Percentiles rank a stretch among this genome's conserved stretches.
These are phyloP conservation scores for Takifugu flavidus DNA, from an alignment of 2,113 vertebrate genomes.

Conservation along the genomic window DNA sequence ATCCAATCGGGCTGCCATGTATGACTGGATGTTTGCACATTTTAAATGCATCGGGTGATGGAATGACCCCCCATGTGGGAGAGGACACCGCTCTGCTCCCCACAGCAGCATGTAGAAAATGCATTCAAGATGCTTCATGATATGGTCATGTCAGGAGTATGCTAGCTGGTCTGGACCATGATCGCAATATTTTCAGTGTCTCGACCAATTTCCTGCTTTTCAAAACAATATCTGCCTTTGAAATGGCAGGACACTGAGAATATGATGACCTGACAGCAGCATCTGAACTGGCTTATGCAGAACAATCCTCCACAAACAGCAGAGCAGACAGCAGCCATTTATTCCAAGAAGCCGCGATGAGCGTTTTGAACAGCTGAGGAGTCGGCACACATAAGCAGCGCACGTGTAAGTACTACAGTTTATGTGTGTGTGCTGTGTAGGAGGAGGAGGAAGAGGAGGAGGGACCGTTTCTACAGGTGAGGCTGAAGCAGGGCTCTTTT, in stretches of 20 bases:
- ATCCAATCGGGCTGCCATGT: conserved; percentile 5
- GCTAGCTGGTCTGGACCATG: conserved; percentile 4
- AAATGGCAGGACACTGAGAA: conserved; percentile 41
- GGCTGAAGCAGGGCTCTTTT: conserved; percentile 30
- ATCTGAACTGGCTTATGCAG: conserved; percentile 29
- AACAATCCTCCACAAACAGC: conserved; percentile 47
- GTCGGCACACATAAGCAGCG: conserved; percentile 11
- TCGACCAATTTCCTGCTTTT: background rate
- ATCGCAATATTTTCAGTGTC: conserved; percentile 52
- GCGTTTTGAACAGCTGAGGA: background rate
- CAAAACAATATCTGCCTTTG: too few species aligned
- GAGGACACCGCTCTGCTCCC: conserved; percentile 26
- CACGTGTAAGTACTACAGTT: background rate
- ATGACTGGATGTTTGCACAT: conserved; percentile 33
- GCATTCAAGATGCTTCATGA: conserved; percentile 37
- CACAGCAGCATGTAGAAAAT: conserved; percentile 51
- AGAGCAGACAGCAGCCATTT: conserved; percentile 19
- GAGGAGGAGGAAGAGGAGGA: conserved; percentile 9
- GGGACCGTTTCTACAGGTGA: conserved; percentile 31
- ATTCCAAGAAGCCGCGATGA: conserved; percentile 2
- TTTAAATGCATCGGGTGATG: conserved; percentile 42
- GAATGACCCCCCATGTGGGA: conserved; percentile 16
- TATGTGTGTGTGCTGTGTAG: background rate
- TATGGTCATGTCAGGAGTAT: conserved; percentile 22
- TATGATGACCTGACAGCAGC: conserved; percentile 35